Conservation (phyloP, 2,888 invertebrate species). For the Thecocarcelia acutangulata region DNA sequence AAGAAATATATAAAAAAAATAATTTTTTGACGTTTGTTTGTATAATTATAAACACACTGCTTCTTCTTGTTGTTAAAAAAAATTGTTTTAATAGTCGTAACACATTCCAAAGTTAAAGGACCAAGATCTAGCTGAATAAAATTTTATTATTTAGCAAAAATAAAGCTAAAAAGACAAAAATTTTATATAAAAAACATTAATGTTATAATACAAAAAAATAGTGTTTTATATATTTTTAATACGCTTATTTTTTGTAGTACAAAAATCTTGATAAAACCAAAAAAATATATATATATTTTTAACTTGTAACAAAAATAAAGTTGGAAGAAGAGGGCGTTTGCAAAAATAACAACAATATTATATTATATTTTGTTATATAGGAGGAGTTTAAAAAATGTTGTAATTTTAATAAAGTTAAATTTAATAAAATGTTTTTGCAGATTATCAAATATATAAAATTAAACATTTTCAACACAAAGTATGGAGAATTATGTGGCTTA, state of each 20-base stretch:
- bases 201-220: conserved; percentile 8
- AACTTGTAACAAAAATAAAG: no score
- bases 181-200: conserved; percentile 9
- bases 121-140: conserved; percentile 64
- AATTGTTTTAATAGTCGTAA: conserved; percentile 68
- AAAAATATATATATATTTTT: neutral
- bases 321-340: no score
- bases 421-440: no score
- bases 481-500: no score
- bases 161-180: conserved; percentile 15
- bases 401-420: no score
- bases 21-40: conserved; percentile 10
- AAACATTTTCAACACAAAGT: no score
- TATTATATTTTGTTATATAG: no score
- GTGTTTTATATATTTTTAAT: conserved; percentile 41
- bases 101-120: conserved; percentile 76
- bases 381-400: no score
- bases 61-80: conserved; percentile 61
- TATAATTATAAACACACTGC: conserved; percentile 38
- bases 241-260: conserved; percentile 54
- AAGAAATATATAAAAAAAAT: conserved; percentile 16
- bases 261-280: no score
- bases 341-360: no score
- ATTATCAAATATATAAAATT: no score
- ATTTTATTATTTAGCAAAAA: conserved; percentile 30